phyloP scores from a whole-genome alignment of 2,797 vertebrate genomes.

The Eulemur mongoz region DNA sequence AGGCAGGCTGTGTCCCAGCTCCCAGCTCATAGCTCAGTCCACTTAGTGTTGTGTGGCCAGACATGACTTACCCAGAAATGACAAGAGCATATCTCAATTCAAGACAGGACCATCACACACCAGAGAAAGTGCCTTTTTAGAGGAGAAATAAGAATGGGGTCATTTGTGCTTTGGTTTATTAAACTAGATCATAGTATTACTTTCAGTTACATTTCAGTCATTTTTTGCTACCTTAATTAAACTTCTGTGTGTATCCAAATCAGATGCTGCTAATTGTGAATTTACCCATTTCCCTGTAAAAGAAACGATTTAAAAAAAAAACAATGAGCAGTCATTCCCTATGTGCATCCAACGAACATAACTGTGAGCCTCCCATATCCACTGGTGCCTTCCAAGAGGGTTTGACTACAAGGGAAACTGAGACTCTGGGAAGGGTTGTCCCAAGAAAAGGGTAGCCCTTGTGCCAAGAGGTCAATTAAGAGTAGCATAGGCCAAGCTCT shows the following conservation, averaged over 20 bases:
- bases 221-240: conserved; percentile 9
- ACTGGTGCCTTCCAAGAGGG: background rate
- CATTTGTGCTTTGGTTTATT: background rate
- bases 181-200: background rate
- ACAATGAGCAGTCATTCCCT: background rate
- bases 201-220: background rate
- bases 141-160: background rate
- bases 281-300: background rate
- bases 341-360: background rate
- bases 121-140: background rate
- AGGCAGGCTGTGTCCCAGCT: background rate
- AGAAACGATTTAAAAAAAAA: background rate
- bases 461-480: background rate
- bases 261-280: background rate
- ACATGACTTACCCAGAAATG: background rate
- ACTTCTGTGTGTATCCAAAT: background rate
- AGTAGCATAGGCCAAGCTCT: background rate
- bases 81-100: background rate
- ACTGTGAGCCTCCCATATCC: background rate
- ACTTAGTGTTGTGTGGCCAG: background rate
- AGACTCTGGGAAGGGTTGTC: background rate
- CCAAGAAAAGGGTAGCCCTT: background rate
- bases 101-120: background rate
- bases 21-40: background rate
- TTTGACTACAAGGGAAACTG: background rate